These are phyloP conservation scores for Capromys pilorides DNA, from an alignment of 2,797 vertebrate species.

Conservation along the genomic window DNA sequence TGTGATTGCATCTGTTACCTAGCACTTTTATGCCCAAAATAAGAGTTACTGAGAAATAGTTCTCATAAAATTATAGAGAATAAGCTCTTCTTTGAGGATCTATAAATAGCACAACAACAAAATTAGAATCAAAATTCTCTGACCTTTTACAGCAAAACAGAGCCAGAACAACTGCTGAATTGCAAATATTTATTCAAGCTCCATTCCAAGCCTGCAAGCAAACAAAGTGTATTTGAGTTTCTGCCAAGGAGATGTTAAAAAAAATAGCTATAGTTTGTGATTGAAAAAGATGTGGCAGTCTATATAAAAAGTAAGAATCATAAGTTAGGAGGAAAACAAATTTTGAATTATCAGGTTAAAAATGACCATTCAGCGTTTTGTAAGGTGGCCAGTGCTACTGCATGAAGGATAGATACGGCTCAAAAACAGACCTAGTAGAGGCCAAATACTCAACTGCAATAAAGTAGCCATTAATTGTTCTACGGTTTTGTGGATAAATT, in stretches of 20 bases:
- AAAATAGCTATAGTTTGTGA: slow-evolving; percentile 64
- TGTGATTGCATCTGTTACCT: slow-evolving; percentile 27
- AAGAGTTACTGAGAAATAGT: slow-evolving; percentile 12
- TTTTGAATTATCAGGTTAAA: slow-evolving; percentile 52
- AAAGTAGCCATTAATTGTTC: not conserved
- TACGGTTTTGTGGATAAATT: not conserved
- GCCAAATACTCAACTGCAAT: not conserved
- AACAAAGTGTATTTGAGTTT: slow-evolving; percentile 72
- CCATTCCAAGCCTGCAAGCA: slow-evolving; percentile 64
- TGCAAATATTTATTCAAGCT: slow-evolving; percentile 79
- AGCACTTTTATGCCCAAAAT: slow-evolving; percentile 41
- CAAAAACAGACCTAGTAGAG: not conserved
- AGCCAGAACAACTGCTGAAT: slow-evolving; percentile 72
- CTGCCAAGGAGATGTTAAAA: slow-evolving; percentile 72
- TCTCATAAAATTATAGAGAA: slow-evolving; percentile 48
- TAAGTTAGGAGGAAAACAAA: slow-evolving; percentile 4
- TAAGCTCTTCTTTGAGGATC: slow-evolving; percentile 51
- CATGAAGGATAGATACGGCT: not conserved
- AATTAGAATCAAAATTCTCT: slow-evolving; percentile 71
- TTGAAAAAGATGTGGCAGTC: slow-evolving; percentile 55
- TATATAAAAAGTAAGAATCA: slow-evolving; percentile 58
- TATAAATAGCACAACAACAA: slow-evolving; percentile 66
- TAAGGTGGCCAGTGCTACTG: not conserved
- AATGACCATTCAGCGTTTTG: not conserved
- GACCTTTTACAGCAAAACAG: slow-evolving; percentile 69